These are phyloP conservation scores for Oreochromis aureus DNA, from an alignment of 2,113 vertebrate genomes.

Conservation along the genomic window DNA sequence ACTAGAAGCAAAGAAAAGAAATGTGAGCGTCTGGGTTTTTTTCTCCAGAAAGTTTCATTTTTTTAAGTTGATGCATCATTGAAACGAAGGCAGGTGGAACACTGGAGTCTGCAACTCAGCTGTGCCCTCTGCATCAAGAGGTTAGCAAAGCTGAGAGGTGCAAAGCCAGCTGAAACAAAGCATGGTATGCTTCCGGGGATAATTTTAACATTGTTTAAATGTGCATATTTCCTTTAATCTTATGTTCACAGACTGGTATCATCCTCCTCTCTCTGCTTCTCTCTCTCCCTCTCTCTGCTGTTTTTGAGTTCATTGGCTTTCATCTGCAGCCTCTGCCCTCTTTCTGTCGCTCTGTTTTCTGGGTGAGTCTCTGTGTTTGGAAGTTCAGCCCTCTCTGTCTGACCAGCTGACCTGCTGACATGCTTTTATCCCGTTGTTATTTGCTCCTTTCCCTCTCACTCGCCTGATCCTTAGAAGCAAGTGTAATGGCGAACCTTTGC, in stretches of 20 bases:
- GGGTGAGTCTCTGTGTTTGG: slow-evolving; percentile 14
- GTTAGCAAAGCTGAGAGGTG: neutral
- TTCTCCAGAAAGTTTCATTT: neutral
- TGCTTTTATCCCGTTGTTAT: slow-evolving; percentile 19
- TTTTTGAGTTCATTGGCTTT: neutral
- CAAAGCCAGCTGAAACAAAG: neutral
- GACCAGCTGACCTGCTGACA: slow-evolving; percentile 39
- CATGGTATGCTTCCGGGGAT: neutral
- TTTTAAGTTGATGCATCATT: neutral
- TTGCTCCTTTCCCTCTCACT: neutral
- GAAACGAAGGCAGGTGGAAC: neutral
- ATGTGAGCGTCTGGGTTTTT: neutral
- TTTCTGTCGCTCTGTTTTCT: slow-evolving; percentile 42
- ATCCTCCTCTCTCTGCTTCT: neutral
- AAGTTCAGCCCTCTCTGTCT: neutral
- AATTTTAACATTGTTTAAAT: neutral
- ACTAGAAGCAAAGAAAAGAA: neutral
- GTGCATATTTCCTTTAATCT: neutral
- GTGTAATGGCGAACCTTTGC: neutral
- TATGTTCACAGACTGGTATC: neutral
- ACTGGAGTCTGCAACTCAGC: neutral
- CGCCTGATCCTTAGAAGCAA: neutral
- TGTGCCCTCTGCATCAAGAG: neutral
- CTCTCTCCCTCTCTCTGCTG: neutral
- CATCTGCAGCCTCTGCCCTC: slow-evolving; percentile 12